Base-by-base conservation (phyloP, 2,113 vertebrate species). In the Chelonoidis abingdonii region DNA sequence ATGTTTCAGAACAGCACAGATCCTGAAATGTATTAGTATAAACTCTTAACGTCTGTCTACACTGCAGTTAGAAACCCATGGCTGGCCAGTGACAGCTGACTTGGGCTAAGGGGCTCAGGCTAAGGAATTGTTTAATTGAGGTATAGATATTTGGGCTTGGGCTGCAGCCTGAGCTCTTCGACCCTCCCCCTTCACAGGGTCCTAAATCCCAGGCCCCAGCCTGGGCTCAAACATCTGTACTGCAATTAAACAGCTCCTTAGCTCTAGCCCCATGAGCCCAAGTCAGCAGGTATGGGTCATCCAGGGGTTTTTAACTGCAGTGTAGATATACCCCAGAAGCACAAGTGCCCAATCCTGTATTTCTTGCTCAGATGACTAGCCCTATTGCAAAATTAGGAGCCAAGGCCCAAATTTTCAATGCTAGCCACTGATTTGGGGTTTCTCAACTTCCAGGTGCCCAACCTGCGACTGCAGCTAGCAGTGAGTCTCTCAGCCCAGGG, bases 371-470 rank as follows among this genome's bases (percentile, higher is more conserved):
- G 35, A 89, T 83, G 94, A 87, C 78, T 2, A 91, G 56, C 0
- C 0, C 44, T 93, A 50, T 2, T 96, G 87, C 85, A 88, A 93
- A 89, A 9, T 65, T 86, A 95, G 49, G 91, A 12, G 53, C 24
- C 25, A 65, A 57, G 85, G 62, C 95, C 53, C 47, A 53, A 14
- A 59, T 79, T 16, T 95, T 69, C 35, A 69, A 69, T n/a, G 35
- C 8, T n/a, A 69, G 92, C 0, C 0, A 62, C 82, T 92, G 83
- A 47, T 94, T 88, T 31, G 93, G 94, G 93, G 90, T 56, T 93
- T 72, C 83, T 88, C 92, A 89, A 94, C 90, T 94, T 86, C 94
- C 89, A 93, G 90, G 90, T 80, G 93, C 76, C 57, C 84, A 75
- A 57, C 65, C 35, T 93, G n/a, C 4, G 76, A 84, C 27, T 59